A percentile compares a stretch with the other conserved stretches of the same genome.
These are phyloP conservation scores for Hirtodrosophila confusa DNA, from an alignment of 2,888 invertebrate species.

Conservation along the genomic window DNA sequence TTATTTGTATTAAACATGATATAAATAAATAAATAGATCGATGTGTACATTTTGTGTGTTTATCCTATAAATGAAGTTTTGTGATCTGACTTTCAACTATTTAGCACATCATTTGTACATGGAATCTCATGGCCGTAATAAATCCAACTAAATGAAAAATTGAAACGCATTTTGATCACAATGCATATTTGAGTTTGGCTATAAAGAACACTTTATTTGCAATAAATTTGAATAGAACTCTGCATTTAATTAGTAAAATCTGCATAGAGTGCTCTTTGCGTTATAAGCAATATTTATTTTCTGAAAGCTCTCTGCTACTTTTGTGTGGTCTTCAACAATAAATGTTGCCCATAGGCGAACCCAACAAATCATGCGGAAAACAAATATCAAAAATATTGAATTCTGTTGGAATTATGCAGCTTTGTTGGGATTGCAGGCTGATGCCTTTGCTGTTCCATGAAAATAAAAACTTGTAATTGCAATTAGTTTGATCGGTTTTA, in stretches of 20 bases:
- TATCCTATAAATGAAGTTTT: too few relatives aligned
- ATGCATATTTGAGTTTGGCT: too few relatives aligned
- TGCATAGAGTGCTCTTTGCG: not conserved
- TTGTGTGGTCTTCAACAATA: not conserved
- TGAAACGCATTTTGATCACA: too few relatives aligned
- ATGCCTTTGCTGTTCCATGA: slow-evolving; percentile 7
- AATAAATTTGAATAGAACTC: too few relatives aligned
- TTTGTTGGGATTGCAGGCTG: not conserved
- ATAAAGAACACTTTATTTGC: too few relatives aligned
- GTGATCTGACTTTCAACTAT: too few relatives aligned
- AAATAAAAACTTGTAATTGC: slow-evolving; percentile 22
- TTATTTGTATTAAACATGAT: too few relatives aligned
- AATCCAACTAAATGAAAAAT: too few relatives aligned
- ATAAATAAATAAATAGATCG: too few relatives aligned
- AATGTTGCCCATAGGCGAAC: not conserved
- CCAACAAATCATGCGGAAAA: slow-evolving; percentile 4
- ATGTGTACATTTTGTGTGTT: too few relatives aligned
- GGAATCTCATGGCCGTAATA: too few relatives aligned
- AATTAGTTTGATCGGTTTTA: slow-evolving; percentile 61
- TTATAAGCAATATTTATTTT: slow-evolving; percentile 4
- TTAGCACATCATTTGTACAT: too few relatives aligned
- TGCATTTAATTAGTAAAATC: not conserved
- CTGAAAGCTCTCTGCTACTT: not conserved
- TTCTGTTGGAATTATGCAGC: not conserved
- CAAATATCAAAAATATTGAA: slow-evolving; percentile 1